These are phyloP conservation scores for Chydorus sphaericus DNA, from an alignment of 2,888 invertebrate genomes.

Conservation along the genomic window DNA sequence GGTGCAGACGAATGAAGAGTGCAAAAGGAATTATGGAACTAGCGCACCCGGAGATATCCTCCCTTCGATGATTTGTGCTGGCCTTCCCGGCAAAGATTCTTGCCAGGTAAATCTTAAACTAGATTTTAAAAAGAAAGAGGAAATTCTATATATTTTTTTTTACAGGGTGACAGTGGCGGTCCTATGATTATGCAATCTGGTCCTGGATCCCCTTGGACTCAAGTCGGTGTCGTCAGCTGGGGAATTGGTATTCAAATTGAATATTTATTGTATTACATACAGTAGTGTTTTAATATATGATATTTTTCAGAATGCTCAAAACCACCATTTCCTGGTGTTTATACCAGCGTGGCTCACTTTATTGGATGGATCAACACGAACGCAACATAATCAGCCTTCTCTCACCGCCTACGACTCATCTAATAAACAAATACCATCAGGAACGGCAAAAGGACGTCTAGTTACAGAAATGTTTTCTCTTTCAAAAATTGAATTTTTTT, in stretches of 20 bases:
- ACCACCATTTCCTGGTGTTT: not conserved
- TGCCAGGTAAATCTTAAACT: constrained; percentile 55
- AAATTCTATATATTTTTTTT: not conserved
- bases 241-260: constrained; percentile 46
- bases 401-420: not conserved
- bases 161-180: constrained; percentile 75
- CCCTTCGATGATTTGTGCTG: constrained; percentile 76
- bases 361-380: not conserved
- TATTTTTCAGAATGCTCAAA: not conserved
- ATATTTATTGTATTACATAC: not conserved
- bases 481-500: not conserved
- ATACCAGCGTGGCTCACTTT: not conserved
- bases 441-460: no score
- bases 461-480: no score
- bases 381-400: no score
- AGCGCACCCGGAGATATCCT: constrained; percentile 83
- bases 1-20: constrained; percentile 65
- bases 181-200: constrained; percentile 66
- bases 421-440: not conserved
- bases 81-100: constrained; percentile 66
- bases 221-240: constrained; percentile 80
- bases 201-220: constrained; percentile 48
- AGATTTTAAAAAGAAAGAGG: not conserved
- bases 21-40: constrained; percentile 60
- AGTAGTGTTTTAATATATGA: not conserved